Evolutionary conservation across 2,888 invertebrate species (phyloP).

Genomic region (Dicyrtoma fusca): DNA sequence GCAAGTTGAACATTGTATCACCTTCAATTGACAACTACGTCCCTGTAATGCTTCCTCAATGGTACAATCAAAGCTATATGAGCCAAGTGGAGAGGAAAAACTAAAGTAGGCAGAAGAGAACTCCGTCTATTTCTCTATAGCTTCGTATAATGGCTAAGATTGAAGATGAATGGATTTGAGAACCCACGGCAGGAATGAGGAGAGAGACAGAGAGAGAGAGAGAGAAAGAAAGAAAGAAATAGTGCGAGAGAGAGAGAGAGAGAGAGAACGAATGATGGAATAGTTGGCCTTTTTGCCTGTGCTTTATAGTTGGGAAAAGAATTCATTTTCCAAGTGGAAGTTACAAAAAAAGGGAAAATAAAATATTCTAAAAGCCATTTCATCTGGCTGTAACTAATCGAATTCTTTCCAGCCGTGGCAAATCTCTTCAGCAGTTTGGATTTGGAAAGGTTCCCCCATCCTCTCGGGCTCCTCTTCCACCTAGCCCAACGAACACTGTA

Average conservation of each 20-base stretch:
- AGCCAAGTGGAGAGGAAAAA: not conserved
- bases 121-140: not conserved
- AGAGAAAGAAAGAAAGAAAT: slow-evolving; percentile 2
- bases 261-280: slow-evolving; percentile 25
- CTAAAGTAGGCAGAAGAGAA: not conserved
- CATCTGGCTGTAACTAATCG: slow-evolving; percentile 53
- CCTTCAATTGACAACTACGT: not conserved
- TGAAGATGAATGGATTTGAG: slow-evolving; percentile 19
- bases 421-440: slow-evolving; percentile 47
- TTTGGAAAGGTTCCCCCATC: slow-evolving; percentile 28
- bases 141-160: not conserved
- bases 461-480: not conserved
- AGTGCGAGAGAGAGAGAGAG: slow-evolving; percentile 12
- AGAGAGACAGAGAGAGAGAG: slow-evolving; percentile 4
- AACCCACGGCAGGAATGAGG: slow-evolving; percentile 4
- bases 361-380: slow-evolving; percentile 48
- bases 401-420: slow-evolving; percentile 53
- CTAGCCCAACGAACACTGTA: not conserved
- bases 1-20: not conserved
- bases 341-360: slow-evolving; percentile 33
- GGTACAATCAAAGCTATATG: too few species aligned
- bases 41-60: too few species aligned
- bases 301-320: slow-evolving; percentile 27
- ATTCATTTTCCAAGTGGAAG: slow-evolving; percentile 34
- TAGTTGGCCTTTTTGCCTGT: slow-evolving; percentile 22